Base-by-base conservation (phyloP, 2,888 invertebrate species). In the Acheta domesticus region DNA sequence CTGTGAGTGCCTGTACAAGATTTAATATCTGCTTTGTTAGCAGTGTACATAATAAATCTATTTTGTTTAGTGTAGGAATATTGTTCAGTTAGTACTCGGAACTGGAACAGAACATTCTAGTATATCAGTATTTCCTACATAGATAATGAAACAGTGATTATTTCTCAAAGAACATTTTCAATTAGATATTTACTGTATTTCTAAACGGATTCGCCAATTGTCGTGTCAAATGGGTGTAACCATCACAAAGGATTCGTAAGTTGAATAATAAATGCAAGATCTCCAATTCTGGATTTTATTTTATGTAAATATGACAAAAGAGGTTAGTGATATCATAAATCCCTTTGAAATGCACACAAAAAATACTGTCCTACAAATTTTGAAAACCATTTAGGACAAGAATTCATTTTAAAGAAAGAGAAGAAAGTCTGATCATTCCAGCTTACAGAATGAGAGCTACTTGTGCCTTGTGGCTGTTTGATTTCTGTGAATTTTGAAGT, bases 1-100 rank as follows among this genome's bases (percentile, higher is more conserved):
- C 62, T 62, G 62, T 62, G 62, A 62, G 62, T 62, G 62, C 62
- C 62, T 62, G 62, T 62, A 62, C 62, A 62, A 62, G n/a, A 62
- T 14, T n/a, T 19, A 62, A 62, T 36, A 36, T 36, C 62, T 62
- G 62, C 62, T 19, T 62, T 62, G 62, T n/a, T 19, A 62, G 62
- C 62, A 62, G 62, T 62, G n/a, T 62, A n/a, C n/a, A 62, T 62
- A 62, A 62, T 62, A 62, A 14, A 62, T 62, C 14, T 62, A 62
- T 62, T 62, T 62, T 62, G 62, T 62, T 62, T 62, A 62, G 62
- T 62, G n/a, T 62, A n/a, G 62, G 62, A 62, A 62, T 62, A n/a
- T 19, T 62, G 62, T 62, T 62, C 62, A 62, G 14, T 62, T 62
- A 62, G 62, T 62, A 14, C n/a, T 62, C 62, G n/a, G n/a, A 62